Percentiles rank a stretch among this genome's conserved stretches.
phyloP scores from a whole-genome alignment of 2,888 invertebrate species.

The Chouioia cunea region DNA sequence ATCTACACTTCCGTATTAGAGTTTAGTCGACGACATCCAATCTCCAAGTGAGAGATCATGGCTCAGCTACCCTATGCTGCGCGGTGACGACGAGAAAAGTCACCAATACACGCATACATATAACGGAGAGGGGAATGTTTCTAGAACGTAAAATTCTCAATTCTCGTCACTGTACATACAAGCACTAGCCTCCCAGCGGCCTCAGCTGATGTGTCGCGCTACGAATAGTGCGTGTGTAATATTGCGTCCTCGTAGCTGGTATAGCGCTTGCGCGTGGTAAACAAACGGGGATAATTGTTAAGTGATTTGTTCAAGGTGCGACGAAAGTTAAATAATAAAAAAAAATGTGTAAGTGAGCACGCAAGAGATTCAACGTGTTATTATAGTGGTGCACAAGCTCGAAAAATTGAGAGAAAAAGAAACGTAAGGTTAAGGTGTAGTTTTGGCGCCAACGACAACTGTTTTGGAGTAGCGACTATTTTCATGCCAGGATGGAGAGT shows the following conservation, averaged over 20 bases:
- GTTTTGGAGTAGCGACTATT: too few relatives aligned
- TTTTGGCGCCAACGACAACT: too few relatives aligned
- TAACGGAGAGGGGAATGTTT: not conserved
- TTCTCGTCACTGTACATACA: not conserved
- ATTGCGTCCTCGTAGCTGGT: too few relatives aligned
- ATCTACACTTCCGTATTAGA: conserved; percentile 14
- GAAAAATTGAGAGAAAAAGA: too few relatives aligned
- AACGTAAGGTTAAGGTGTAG: too few relatives aligned
- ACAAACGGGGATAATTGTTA: too few relatives aligned
- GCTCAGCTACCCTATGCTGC: conserved; percentile 9
- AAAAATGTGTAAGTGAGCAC: too few relatives aligned
- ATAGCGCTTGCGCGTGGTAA: too few relatives aligned
- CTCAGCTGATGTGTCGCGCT: conserved; percentile 17
- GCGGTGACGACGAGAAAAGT: conserved; percentile 31
- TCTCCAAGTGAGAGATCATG: not conserved
- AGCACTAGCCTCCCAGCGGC: not conserved
- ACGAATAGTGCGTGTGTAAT: too few relatives aligned
- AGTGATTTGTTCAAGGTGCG: not conserved
- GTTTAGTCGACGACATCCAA: not conserved
- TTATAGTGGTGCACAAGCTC: too few relatives aligned
- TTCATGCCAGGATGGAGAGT: conserved; percentile 20
- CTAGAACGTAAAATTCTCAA: not conserved
- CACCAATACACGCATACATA: conserved; percentile 29
- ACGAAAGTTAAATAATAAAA: not conserved
- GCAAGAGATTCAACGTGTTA: too few relatives aligned